Percentiles rank a stretch among this genome's conserved stretches.
phyloP scores from a whole-genome alignment of 2,888 invertebrate species.

The Dascillus cervinus region DNA sequence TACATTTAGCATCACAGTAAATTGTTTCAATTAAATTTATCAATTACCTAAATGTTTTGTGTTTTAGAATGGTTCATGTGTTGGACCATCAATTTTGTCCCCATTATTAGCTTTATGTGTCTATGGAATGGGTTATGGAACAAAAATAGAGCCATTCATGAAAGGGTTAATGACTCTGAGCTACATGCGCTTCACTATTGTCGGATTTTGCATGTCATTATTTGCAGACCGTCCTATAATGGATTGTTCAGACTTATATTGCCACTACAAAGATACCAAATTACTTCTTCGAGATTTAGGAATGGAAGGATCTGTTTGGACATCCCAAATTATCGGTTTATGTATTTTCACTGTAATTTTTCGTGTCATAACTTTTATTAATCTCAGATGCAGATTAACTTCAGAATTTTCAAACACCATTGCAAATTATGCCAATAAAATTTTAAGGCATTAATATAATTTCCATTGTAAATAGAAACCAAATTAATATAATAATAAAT shows the following conservation, averaged over 20 bases:
- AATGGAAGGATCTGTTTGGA: neutral
- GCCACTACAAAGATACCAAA: neutral
- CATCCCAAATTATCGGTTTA: neutral
- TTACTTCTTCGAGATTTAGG: neutral
- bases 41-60: neutral
- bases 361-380: neutral
- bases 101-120: neutral
- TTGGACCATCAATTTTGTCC: neutral
- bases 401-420: slow-evolving; percentile 9
- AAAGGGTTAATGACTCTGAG: neutral
- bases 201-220: neutral
- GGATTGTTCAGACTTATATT: neutral
- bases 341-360: neutral
- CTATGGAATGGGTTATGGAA: neutral
- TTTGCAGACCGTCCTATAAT: neutral
- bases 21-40: neutral
- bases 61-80: neutral
- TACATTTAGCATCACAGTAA: neutral
- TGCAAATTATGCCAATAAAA: slow-evolving; percentile 7
- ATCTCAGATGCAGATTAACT: slow-evolving; percentile 1
- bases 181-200: neutral
- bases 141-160: neutral
- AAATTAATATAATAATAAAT: too few relatives aligned
- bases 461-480: too few relatives aligned
- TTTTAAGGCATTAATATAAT: too few relatives aligned